Conservation (phyloP, 2,113 vertebrate species). For the Malurus elegans region DNA sequence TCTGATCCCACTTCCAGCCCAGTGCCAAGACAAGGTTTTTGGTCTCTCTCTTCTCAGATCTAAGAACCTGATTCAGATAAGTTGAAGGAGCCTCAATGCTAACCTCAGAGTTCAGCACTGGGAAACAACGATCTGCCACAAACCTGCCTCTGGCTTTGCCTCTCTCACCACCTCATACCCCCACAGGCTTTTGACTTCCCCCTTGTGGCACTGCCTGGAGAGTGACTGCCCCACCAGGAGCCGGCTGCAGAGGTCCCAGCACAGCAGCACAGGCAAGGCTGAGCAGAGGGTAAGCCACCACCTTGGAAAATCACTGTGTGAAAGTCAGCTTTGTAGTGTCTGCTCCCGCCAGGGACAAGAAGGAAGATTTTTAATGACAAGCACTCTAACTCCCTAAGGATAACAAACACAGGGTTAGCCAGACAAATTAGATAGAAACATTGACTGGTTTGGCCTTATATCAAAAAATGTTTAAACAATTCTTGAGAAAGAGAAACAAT, state of each 20-base stretch:
- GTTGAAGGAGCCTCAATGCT: background rate
- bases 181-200: background rate
- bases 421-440: conserved; percentile 35
- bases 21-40: background rate
- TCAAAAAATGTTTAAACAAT: background rate
- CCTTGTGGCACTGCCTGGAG: background rate
- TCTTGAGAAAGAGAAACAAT: background rate
- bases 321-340: background rate
- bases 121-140: background rate
- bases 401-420: conserved; percentile 3
- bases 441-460: conserved; percentile 26
- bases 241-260: background rate
- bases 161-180: background rate
- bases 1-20: background rate
- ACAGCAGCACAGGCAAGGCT: background rate
- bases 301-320: background rate
- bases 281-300: background rate
- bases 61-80: background rate
- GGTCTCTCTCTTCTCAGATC: background rate
- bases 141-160: background rate
- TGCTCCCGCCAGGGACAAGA: background rate
- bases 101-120: background rate
- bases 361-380: conserved; percentile 26
- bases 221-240: background rate
- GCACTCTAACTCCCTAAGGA: conserved; percentile 4